Percentiles rank a stretch among this genome's conserved stretches.
phyloP scores from a whole-genome alignment of 1,140 invertebrate species.

The Anoplophora glabripennis region DNA sequence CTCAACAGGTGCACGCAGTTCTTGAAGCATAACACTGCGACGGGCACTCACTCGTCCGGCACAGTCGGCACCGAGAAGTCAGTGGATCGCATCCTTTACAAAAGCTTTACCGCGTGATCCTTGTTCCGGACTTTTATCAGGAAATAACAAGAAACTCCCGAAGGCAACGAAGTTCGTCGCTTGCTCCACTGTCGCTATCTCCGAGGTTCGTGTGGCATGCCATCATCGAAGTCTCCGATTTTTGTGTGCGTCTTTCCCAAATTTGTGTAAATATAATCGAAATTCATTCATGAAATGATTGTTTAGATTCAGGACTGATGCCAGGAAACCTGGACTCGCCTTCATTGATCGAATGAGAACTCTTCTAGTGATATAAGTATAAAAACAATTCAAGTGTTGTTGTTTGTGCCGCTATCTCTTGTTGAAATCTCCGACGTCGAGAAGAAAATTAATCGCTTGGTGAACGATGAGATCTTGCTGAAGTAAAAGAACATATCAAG shows the following conservation, averaged over 20 bases:
- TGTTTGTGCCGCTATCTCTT: slow-evolving; percentile 14
- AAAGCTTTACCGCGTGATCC: slow-evolving; percentile 22
- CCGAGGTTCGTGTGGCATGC: slow-evolving; percentile 7
- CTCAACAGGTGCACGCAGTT: slow-evolving; percentile 49
- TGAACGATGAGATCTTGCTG: slow-evolving; percentile 23
- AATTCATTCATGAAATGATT: neutral
- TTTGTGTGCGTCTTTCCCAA: neutral
- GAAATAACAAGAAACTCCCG: neutral
- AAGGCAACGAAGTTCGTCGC: slow-evolving; percentile 18
- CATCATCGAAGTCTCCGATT: slow-evolving; percentile 5
- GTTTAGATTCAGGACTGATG: too few relatives aligned
- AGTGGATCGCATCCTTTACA: slow-evolving; percentile 39
- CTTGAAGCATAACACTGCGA: slow-evolving; percentile 49
- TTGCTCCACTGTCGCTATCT: slow-evolving; percentile 26
- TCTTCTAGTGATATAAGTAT: too few relatives aligned
- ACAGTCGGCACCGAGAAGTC: slow-evolving; percentile 47
- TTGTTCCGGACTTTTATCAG: slow-evolving; percentile 4
- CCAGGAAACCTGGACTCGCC: too few relatives aligned
- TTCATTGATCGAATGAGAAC: too few relatives aligned
- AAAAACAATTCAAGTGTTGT: too few relatives aligned
- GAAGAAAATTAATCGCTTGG: slow-evolving; percentile 7
- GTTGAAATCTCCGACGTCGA: slow-evolving; percentile 17
- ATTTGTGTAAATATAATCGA: neutral
- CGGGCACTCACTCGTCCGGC: slow-evolving; percentile 49
- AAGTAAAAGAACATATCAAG: neutral